Evolutionary conservation across 2,888 invertebrate species (phyloP), one percentile per base, ranked within the genome.

Genomic region (Nipponacmea schrenckii): DNA sequence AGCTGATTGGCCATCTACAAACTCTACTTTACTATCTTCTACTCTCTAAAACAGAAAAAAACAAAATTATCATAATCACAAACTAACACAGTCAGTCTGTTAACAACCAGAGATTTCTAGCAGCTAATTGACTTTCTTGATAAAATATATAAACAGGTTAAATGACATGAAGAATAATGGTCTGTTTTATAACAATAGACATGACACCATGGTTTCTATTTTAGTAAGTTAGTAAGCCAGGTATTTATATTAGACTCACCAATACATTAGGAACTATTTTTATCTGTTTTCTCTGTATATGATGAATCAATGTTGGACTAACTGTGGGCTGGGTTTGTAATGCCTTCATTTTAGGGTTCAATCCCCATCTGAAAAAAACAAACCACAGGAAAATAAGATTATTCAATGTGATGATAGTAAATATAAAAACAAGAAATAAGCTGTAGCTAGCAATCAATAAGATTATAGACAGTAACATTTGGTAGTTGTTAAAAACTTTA

Each of bases 251-350:
- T n/a, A n/a, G 8, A 44, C 63, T 70, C 71, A 85, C 87, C 80
- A 81, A 77, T n/a, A 87, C 80, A 74, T 87, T 84, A 2, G 85
- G 83, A 2, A 83, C 83, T 62, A 87, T 73, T 64, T 76, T 80
- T 65, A 87, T 80, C 26, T 86, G 74, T 24, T 77, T 72, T 69
- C 87, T 76, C 78, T 87, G 87, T 69, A 87, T 85, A 74, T 87
- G 85, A 69, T 86, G 87, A n/a, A 86, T 78, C n/a, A 87, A 71
- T 0, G 84, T 85, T 1, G 86, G 85, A 69, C 86, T 86, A 17
- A 86, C 85, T 24, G 86, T 86, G 1, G 86, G 87, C 78, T 87
- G 87, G 7, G 85, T 84, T 74, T 86, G 85, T 64, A 87, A 68
- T 0, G 83, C 82, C 56, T 75, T 74, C 85, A 86, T 86, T 77